Evolutionary conservation across 2,113 vertebrate genomes (phyloP).

Genomic region (Lonchura striata): DNA sequence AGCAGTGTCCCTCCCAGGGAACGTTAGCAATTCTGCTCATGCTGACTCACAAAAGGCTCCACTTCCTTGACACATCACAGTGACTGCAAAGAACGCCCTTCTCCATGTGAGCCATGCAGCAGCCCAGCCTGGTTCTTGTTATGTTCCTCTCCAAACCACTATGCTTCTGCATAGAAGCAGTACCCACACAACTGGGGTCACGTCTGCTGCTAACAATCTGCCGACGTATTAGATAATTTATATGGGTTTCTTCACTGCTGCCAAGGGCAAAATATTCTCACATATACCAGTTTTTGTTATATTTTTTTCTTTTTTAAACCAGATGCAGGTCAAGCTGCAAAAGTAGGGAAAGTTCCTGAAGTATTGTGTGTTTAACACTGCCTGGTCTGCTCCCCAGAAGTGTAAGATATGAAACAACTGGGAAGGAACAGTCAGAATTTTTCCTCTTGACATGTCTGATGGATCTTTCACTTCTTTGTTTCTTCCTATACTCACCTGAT

Average conservation of each 20-base stretch:
- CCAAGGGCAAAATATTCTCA: constrained; percentile 47
- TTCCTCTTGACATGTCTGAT: neutral
- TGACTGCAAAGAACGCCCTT: constrained; percentile 6
- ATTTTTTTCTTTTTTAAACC: neutral
- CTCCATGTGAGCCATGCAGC: neutral
- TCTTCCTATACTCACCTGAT: neutral
- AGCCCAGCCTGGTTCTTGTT: constrained; percentile 52
- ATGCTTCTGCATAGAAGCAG: neutral
- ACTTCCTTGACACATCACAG: constrained; percentile 52
- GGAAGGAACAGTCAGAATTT: neutral
- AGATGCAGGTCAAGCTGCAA: constrained; percentile 5
- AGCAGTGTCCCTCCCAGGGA: neutral
- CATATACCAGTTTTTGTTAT: neutral
- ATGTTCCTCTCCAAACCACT: neutral
- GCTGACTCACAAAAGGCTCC: constrained; percentile 29
- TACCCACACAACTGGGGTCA: constrained; percentile 51
- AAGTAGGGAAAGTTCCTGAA: neutral
- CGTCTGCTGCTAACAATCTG: constrained; percentile 53
- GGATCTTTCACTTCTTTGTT: neutral
- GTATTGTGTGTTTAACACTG: neutral
- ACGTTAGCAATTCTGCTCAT: neutral
- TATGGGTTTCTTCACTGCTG: constrained; percentile 25
- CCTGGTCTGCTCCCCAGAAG: neutral
- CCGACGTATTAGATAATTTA: constrained; percentile 47
- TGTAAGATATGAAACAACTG: neutral